These are phyloP conservation scores for Diaphora mendica DNA, from an alignment of 2,888 invertebrate genomes.

Conservation along the genomic window DNA sequence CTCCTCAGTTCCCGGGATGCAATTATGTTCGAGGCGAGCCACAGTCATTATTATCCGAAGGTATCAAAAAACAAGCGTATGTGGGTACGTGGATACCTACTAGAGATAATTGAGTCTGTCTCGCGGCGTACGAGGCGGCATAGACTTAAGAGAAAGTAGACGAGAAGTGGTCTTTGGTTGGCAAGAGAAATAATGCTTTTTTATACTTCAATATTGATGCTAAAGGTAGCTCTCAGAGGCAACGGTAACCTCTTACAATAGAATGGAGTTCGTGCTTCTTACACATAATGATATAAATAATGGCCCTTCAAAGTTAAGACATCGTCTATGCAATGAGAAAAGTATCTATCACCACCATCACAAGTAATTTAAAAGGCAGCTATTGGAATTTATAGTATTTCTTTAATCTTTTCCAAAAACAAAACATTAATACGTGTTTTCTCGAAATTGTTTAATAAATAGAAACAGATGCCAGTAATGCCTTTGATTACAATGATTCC, in stretches of 20 bases:
- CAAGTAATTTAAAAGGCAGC: neutral
- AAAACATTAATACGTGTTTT: neutral
- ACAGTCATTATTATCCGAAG: conserved; percentile 61
- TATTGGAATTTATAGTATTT: neutral
- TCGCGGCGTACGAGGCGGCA: conserved; percentile 43
- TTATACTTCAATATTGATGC: neutral
- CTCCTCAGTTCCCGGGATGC: conserved; percentile 78
- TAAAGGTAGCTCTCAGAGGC: neutral
- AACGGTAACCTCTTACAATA: neutral
- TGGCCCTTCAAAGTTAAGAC: neutral
- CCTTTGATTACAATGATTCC: neutral
- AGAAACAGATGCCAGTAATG: neutral
- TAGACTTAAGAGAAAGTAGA: conserved; percentile 11
- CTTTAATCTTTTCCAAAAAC: neutral
- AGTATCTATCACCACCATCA: neutral
- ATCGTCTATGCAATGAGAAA: neutral
- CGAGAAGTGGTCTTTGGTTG: neutral
- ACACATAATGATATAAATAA: neutral
- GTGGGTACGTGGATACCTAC: conserved; percentile 24
- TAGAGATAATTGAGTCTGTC: conserved; percentile 60
- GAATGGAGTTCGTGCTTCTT: neutral
- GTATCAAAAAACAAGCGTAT: conserved; percentile 60
- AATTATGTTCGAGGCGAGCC: conserved; percentile 71
- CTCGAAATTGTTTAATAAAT: neutral
- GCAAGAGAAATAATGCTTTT: neutral